Percentiles rank a stretch among this genome's conserved stretches.
Evolutionary conservation across 2,888 invertebrate genomes (phyloP).

Genomic region (Papilio elwesi): DNA sequence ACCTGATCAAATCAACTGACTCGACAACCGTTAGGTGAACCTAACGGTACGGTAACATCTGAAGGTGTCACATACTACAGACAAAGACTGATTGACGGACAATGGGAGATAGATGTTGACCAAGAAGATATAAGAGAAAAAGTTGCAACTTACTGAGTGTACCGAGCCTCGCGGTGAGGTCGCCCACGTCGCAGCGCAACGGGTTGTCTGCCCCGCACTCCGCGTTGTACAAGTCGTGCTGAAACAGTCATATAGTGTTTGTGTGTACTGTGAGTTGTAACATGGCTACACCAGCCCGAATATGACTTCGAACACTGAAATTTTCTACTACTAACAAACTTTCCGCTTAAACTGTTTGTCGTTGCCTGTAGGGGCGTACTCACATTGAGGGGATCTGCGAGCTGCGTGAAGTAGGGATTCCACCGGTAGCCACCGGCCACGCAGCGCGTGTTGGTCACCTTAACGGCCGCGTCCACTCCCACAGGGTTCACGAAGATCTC

Average conservation of each 20-base stretch:
- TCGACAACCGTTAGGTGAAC: too few relatives aligned
- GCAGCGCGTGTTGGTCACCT: conserved; percentile 91
- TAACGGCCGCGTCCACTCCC: conserved; percentile 94
- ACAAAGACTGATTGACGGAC: too few relatives aligned
- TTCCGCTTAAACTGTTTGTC: too few relatives aligned
- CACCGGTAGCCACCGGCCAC: conserved; percentile 96
- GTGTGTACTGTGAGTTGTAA: background rate
- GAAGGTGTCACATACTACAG: too few relatives aligned
- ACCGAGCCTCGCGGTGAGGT: conserved; percentile 93
- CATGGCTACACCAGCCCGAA: too few relatives aligned
- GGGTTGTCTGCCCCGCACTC: conserved; percentile 96
- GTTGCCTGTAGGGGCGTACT: conserved; percentile 50
- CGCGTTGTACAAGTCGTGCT: conserved; percentile 92
- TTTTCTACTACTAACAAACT: too few relatives aligned
- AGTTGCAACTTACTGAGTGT: conserved; percentile 85
- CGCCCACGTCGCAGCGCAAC: conserved; percentile 95
- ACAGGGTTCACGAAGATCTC: conserved; percentile 96
- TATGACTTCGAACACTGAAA: too few relatives aligned
- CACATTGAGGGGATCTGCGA: conserved; percentile 95
- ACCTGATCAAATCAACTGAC: too few relatives aligned
- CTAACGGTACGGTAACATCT: too few relatives aligned
- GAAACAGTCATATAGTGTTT: conserved; percentile 23
- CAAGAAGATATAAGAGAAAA: too few relatives aligned
- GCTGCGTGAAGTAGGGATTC: conserved; percentile 95
- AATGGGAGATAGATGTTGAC: too few relatives aligned